These are phyloP conservation scores for Trileptium ribeirensis DNA, from an alignment of 2,888 invertebrate genomes.

Conservation along the genomic window DNA sequence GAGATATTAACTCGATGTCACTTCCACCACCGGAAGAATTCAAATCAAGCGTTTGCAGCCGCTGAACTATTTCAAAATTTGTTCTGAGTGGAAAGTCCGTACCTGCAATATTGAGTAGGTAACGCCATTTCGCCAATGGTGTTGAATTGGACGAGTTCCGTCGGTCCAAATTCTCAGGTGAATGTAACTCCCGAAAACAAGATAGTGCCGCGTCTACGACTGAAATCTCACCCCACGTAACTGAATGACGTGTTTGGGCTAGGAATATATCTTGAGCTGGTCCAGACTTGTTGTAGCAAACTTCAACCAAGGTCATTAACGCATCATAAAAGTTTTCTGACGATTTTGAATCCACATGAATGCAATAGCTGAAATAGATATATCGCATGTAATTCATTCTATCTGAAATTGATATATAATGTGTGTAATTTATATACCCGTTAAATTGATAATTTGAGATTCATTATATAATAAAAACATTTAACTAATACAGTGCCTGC, in stretches of 20 bases:
- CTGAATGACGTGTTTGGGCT: not conserved
- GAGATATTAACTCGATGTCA: slow-evolving; percentile 12
- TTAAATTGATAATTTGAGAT: no score
- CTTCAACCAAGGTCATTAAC: not conserved
- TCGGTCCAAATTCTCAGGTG: not conserved
- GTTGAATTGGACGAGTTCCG: not conserved
- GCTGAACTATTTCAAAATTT: slow-evolving; percentile 17
- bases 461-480: no score
- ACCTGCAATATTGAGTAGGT: slow-evolving; percentile 25
- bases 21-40: no score
- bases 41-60: not conserved
- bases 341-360: slow-evolving; percentile 22
- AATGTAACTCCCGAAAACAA: slow-evolving; percentile 8
- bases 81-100: slow-evolving; percentile 24
- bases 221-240: slow-evolving; percentile 22
- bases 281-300: not conserved
- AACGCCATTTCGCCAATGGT: slow-evolving; percentile 12
- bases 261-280: not conserved
- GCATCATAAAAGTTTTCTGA: not conserved
- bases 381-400: no score
- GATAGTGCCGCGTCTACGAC: slow-evolving; percentile 18
- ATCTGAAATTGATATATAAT: no score
- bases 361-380: slow-evolving; percentile 22
- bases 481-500: no score
- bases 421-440: no score